Percentiles rank a stretch among this genome's conserved stretches.
phyloP scores from a whole-genome alignment of 2,888 invertebrate species.

The Hyppa rectilinea region DNA sequence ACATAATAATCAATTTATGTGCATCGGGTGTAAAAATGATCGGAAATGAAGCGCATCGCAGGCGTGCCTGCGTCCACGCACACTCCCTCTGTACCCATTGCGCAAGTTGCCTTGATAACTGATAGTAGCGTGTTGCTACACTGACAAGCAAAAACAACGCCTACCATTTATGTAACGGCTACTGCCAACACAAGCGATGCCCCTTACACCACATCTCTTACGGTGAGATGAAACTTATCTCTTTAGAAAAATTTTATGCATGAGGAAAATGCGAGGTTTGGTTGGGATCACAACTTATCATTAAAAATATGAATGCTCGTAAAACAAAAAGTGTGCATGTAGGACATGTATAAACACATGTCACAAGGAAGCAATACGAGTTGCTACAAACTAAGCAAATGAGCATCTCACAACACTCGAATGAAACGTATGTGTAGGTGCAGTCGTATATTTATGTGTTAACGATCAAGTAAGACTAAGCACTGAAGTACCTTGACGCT shows the following conservation, averaged over 20 bases:
- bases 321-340: constrained; percentile 38
- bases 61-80: constrained; percentile 65
- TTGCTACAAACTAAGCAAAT: constrained; percentile 48
- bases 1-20: constrained; percentile 31
- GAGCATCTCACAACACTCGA: constrained; percentile 47
- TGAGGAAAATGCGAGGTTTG: constrained; percentile 8
- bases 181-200: constrained; percentile 63
- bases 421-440: constrained; percentile 42
- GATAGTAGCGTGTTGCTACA: constrained; percentile 84
- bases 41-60: constrained; percentile 67
- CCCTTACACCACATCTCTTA: constrained; percentile 60
- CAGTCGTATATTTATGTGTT: constrained; percentile 27
- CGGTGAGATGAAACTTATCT: constrained; percentile 44
- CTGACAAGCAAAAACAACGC: constrained; percentile 80
- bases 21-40: constrained; percentile 55
- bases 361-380: constrained; percentile 33
- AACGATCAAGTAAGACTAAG: constrained; percentile 37
- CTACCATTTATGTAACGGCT: constrained; percentile 80
- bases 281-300: constrained; percentile 1
- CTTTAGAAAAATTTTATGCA: constrained; percentile 31
- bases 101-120: constrained; percentile 81
- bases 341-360: constrained; percentile 38
- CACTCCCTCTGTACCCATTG: constrained; percentile 76
- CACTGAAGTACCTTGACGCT: constrained; percentile 2
- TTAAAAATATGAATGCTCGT: constrained; percentile 25